These are phyloP conservation scores for Vannuccia rotundouncinata DNA, from an alignment of 2,888 invertebrate species.

Conservation along the genomic window DNA sequence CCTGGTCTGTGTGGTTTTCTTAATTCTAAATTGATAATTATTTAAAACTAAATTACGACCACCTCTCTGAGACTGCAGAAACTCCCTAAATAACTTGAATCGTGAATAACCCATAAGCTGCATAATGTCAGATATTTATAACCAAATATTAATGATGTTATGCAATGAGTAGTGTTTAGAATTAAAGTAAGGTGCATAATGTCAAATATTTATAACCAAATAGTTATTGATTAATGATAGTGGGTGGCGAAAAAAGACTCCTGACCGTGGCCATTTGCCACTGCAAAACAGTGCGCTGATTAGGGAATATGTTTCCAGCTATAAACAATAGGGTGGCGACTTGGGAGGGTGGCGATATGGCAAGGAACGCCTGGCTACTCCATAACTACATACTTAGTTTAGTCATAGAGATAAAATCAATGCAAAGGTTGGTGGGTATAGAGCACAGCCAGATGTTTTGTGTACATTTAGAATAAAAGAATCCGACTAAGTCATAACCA, in stretches of 20 bases:
- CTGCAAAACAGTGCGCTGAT: constrained; percentile 17
- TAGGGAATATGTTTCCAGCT: constrained; percentile 26
- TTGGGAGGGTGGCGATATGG: constrained; percentile 13
- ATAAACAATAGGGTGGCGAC: constrained; percentile 20
- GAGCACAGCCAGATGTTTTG: no score
- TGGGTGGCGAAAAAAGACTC: constrained; percentile 18
- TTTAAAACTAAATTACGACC: neutral
- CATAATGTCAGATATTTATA: neutral
- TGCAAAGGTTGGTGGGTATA: no score
- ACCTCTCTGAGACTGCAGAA: neutral
- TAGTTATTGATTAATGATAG: constrained; percentile 23
- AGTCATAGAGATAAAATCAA: no score
- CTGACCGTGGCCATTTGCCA: constrained; percentile 23
- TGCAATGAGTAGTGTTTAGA: neutral
- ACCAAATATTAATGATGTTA: neutral
- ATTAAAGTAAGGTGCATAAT: neutral
- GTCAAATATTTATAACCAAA: constrained; percentile 14
- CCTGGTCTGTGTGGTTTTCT: neutral
- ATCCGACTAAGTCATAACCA: no score
- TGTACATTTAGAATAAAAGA: no score
- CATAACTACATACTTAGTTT: no score
- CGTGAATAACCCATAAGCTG: neutral
- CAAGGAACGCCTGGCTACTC: no score
- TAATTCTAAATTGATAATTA: neutral
- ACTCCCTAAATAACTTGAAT: neutral